Evolutionary conservation across 2,797 vertebrate genomes (phyloP), one percentile per base, ranked within the genome.

Genomic region (Rousettus madagascariensis): DNA sequence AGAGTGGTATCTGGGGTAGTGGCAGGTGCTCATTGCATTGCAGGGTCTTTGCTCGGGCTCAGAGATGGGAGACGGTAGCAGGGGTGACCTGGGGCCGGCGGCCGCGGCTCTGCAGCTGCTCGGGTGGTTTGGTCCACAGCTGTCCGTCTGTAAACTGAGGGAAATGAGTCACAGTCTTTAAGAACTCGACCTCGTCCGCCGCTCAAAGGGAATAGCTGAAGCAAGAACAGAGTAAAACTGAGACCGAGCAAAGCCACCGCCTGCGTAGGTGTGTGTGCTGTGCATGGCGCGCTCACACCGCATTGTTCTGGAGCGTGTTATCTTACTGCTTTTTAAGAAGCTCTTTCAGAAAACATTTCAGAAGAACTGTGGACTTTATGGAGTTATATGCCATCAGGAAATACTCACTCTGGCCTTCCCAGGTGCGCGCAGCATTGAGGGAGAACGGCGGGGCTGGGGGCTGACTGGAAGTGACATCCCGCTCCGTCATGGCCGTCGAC

Each of bases 391-490:
- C 22, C 43, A 33, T 78, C 49, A 55, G 86, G 30, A 78, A 78
- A 86, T 1, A 15, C 36, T 41, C 10, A 10, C 17, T 28, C 88
- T 74, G n/a, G 10, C 82, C 71, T 85, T 89, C 46, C 19, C 19
- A n/a, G 16, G 41, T 12, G 46, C 41, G 46, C 55, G n/a, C 30
- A 46, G 82, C 0, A 2, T 57, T 88, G 13, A 33, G 96, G 51
- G 46, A 95, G 63, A 78, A 22, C 20, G 53, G 59, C 36, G 26
- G 12, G 12, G 5, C 49, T 80, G 46, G 26, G 12, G 12, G 5
- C 49, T 80, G 36, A 61, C 93, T 91, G 89, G 77, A 90, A 87
- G 49, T 43, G 15, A 15, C 66, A 80, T 90, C 71, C n/a, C 49
- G 38, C 43, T 79, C 55, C 3, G 46, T 46, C 46, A 46, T 13